Evolutionary conservation across 2,113 vertebrate genomes (phyloP).

Genomic region (Agelaius tricolor): DNA sequence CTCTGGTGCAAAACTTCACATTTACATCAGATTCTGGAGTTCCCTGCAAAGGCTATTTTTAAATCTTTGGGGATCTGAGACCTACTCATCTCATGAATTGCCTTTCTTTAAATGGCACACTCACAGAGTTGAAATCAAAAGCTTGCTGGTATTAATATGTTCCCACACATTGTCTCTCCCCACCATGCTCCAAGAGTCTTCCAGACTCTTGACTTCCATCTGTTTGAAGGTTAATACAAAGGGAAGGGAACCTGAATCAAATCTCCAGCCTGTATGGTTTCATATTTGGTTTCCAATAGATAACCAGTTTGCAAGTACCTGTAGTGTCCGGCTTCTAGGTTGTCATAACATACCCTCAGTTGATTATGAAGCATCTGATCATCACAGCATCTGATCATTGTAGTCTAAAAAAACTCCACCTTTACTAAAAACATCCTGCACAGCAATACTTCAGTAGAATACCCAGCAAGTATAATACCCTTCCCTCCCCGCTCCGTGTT

Average conservation of each 20-base stretch:
- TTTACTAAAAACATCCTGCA: neutral
- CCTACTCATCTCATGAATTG: neutral
- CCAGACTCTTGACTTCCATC: neutral
- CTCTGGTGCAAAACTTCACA: neutral
- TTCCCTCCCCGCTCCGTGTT: rapidly evolving
- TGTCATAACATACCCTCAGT: neutral
- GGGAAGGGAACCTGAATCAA: neutral
- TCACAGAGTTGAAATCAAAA: neutral
- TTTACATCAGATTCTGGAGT: neutral
- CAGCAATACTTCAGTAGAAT: neutral
- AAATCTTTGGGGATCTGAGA: neutral
- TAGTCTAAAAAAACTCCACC: neutral
- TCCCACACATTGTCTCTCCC: neutral
- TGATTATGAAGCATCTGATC: neutral
- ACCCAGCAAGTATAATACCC: neutral
- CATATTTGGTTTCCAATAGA: neutral
- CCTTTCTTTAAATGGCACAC: neutral
- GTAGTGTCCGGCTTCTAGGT: neutral
- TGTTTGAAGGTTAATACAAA: neutral
- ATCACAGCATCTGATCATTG: neutral
- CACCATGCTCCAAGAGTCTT: neutral
- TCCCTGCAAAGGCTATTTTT: neutral
- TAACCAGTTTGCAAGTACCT: neutral
- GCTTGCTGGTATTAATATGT: neutral
- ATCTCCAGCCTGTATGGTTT: neutral